Conservation (phyloP, 2,888 invertebrate species). For the Sericinus montela region DNA sequence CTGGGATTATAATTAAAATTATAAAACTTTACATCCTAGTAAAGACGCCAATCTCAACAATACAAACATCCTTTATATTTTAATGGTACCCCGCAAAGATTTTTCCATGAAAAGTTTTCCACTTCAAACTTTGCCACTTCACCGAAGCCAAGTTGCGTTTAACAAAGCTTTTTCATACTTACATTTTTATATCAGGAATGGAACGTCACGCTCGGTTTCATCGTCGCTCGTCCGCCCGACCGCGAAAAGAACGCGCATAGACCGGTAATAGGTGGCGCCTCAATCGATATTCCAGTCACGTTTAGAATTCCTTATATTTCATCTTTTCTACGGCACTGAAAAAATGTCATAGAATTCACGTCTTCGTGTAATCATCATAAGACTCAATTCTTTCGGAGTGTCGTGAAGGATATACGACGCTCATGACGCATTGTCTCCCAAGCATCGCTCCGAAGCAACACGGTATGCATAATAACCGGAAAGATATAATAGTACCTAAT, state of each 20-base stretch:
- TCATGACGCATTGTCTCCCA: conserved; percentile 41
- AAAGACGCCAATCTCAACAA: conserved; percentile 26
- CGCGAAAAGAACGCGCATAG: conserved; percentile 69
- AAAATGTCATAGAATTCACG: conserved; percentile 79
- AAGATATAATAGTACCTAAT: conserved; percentile 25
- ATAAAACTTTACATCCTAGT: no score
- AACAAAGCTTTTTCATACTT: conserved; percentile 78
- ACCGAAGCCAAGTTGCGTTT: conserved; percentile 72
- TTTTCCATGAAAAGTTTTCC: conserved; percentile 77
- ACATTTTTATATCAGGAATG: conserved; percentile 76
- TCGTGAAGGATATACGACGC: conserved; percentile 42
- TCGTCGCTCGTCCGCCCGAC: conserved; percentile 66
- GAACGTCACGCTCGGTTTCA: conserved; percentile 75
- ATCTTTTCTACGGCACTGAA: conserved; percentile 75
- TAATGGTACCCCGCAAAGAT: conserved; percentile 71
- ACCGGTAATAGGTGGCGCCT: conserved; percentile 74
- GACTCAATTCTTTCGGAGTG: conserved; percentile 67
- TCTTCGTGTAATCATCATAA: conserved; percentile 78
- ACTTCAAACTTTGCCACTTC: conserved; percentile 78
- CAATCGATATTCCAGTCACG: conserved; percentile 71
- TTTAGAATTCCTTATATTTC: conserved; percentile 78
- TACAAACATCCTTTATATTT: conserved; percentile 74
- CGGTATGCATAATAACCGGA: conserved; percentile 63
- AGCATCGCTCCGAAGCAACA: conserved; percentile 38
- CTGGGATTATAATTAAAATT: no score